Conservation (phyloP, 30 jellyfish, hydroid and myxozoan genomes). For the Turritopsis rubra region DNA sequence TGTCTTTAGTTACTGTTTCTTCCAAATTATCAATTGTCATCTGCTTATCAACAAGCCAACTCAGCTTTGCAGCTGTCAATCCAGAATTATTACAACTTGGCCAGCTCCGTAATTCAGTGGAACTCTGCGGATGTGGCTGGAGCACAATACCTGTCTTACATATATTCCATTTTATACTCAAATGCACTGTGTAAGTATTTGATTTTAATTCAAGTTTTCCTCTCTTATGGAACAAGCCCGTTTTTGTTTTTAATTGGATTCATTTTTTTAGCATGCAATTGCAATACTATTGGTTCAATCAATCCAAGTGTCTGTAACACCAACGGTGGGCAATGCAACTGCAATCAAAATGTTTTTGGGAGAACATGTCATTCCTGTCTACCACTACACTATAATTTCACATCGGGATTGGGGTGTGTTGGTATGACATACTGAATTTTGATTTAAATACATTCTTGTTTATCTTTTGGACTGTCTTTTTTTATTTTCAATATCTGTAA, state of each 20-base stretch:
- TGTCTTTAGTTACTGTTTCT: slow-evolving; percentile 51
- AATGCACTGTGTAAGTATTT: slow-evolving; percentile 42
- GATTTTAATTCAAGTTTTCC: neutral
- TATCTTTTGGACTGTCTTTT: neutral
- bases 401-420: slow-evolving; percentile 90
- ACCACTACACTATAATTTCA: slow-evolving; percentile 71
- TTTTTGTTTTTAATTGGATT: neutral
- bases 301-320: slow-evolving; percentile 48
- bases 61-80: slow-evolving; percentile 35
- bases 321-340: slow-evolving; percentile 87
- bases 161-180: slow-evolving; percentile 40
- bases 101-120: slow-evolving; percentile 58
- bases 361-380: slow-evolving; percentile 68
- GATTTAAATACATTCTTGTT: too few relatives aligned
- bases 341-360: slow-evolving; percentile 71
- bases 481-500: too few relatives aligned
- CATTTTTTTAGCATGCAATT: slow-evolving; percentile 56
- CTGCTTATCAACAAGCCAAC: slow-evolving; percentile 39
- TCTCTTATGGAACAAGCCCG: neutral
- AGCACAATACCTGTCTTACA: slow-evolving; percentile 49
- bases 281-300: slow-evolving; percentile 57
- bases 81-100: slow-evolving; percentile 44
- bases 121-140: slow-evolving; percentile 38
- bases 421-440: too few relatives aligned
- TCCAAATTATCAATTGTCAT: slow-evolving; percentile 60